Evolutionary conservation across 2,888 invertebrate genomes (phyloP), one percentile per base, ranked within the genome.

Genomic region (Tryphoninae sp.): DNA sequence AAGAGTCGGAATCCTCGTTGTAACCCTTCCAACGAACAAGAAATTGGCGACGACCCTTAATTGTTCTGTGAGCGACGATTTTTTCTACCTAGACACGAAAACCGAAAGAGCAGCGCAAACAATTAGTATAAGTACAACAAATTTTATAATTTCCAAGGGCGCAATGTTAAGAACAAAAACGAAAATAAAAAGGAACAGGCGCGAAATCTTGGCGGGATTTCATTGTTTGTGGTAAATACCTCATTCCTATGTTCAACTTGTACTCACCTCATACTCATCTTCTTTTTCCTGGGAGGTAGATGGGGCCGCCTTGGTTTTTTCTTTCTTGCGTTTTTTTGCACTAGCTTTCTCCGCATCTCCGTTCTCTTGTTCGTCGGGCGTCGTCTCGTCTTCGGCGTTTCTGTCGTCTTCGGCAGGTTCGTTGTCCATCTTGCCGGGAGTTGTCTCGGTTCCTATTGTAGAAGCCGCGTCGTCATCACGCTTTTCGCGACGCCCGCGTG

Each of bases 11-110:
- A 58, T 94, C 94, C 65, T 94, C 93, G 77, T 93, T 93, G 86
- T 96, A 96, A 0, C 96, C 96, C 88, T 96, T 96, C 96, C 96
- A 96, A 86, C 96, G 94, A 53, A 96, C 95, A 51, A 95, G 92
- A 89, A 95, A 96, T 87, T 95, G 95, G 1, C 94, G 92, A 71
- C 94, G 94, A 1, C 96, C 95, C 87, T 94, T 95, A 8, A 95
- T 94, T 64, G 93, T 94, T 89, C 96, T 96, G 11, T 95, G 94
- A 84, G 95, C 95, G 13, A 96, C 90, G 23, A 96, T 93, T 87
- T 94, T 94, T 84, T 96, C 95, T 2, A 96, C 96, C 95, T 95
- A 64, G 9, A 13, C 6, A 26, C 16, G 2, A 23, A 42, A 55
- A 73, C 64, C 2, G 55, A 76, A 64, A 40, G 45, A 55, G 61